Conservation (phyloP, 2,888 invertebrate genomes). For the Pasiphila rectangulata region DNA sequence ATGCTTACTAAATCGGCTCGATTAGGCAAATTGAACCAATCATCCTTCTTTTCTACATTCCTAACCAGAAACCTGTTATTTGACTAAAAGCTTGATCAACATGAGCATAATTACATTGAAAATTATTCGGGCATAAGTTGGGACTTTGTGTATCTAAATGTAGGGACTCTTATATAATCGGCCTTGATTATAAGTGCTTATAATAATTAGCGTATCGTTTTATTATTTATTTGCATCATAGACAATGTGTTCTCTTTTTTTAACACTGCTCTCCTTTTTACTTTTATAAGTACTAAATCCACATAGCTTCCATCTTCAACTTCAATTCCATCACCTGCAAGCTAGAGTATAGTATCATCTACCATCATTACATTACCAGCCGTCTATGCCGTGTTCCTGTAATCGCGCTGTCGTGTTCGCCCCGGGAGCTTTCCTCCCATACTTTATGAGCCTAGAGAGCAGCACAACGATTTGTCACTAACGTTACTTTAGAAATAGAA, state of each 20-base stretch:
- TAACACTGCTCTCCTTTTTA: too few species aligned
- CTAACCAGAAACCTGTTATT: conserved; percentile 29
- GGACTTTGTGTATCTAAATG: too few species aligned
- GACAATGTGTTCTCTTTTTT: too few species aligned
- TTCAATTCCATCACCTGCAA: too few species aligned
- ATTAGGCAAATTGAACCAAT: conserved; percentile 49
- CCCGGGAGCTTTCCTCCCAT: conserved; percentile 57
- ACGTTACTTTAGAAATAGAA: conserved; percentile 35
- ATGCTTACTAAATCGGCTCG: conserved; percentile 33
- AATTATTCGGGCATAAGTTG: conserved; percentile 11
- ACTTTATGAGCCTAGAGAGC: conserved; percentile 43
- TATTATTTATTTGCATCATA: neutral
- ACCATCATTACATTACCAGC: conserved; percentile 20
- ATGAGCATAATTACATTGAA: conserved; percentile 27
- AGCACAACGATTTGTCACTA: conserved; percentile 63
- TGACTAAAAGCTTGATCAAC: conserved; percentile 30
- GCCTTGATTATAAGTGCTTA: neutral
- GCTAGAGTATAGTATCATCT: conserved; percentile 27
- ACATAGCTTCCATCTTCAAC: too few species aligned
- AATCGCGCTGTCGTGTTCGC: conserved; percentile 65
- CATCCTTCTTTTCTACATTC: conserved; percentile 42
- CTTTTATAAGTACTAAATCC: too few species aligned
- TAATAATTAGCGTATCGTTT: neutral
- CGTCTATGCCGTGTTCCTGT: conserved; percentile 42
- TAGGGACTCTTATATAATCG: too few species aligned